Percentiles rank a stretch among this genome's conserved stretches.
These are phyloP conservation scores for Calliphora vomitoria DNA, from an alignment of 2,888 invertebrate genomes.

Conservation along the genomic window DNA sequence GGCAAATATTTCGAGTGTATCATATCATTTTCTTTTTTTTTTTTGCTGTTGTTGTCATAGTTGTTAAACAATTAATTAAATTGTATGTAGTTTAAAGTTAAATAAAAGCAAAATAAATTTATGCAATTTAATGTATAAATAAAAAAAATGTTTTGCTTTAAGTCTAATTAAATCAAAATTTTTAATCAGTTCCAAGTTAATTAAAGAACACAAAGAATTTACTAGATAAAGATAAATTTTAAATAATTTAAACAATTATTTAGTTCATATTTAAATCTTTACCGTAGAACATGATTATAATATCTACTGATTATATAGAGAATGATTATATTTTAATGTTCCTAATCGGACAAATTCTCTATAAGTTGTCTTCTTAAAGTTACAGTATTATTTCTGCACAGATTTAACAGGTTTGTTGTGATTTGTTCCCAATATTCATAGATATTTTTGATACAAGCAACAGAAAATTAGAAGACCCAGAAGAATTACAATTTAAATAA, in stretches of 20 bases:
- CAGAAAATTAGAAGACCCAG: too few species aligned
- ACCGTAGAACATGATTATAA: too few species aligned
- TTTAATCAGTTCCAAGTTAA: constrained; percentile 1
- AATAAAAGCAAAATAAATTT: neutral
- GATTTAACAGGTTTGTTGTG: too few species aligned
- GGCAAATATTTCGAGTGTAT: constrained; percentile 35
- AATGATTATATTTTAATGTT: too few species aligned
- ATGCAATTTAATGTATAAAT: neutral
- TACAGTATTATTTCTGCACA: too few species aligned
- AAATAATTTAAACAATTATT: neutral
- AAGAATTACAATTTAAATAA: too few species aligned
- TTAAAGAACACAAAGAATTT: neutral
- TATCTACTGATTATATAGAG: too few species aligned
- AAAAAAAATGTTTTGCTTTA: neutral
- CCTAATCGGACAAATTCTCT: too few species aligned
- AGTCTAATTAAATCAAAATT: neutral
- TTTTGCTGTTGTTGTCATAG: neutral
- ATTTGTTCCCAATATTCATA: too few species aligned
- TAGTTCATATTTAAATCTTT: too few species aligned
- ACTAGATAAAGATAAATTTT: neutral
- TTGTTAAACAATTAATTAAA: constrained; percentile 43
- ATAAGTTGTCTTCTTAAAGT: too few species aligned
- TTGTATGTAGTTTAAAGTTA: constrained; percentile 16
- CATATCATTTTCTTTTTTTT: neutral
- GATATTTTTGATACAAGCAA: too few species aligned